phyloP scores from a whole-genome alignment of 2,888 invertebrate species.

The Margaritifera margaritifera region DNA sequence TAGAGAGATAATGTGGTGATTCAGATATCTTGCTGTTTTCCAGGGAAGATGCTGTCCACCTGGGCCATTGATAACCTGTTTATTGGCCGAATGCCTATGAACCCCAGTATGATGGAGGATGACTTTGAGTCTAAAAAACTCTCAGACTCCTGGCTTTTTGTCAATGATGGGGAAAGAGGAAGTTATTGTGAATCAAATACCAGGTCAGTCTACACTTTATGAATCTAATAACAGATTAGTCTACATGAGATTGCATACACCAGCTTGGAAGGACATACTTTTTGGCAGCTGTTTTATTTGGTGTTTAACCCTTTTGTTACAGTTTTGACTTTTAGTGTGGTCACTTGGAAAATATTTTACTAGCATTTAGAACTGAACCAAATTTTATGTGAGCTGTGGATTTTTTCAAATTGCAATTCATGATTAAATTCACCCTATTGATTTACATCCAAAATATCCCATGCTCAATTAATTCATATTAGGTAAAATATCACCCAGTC shows the following conservation, averaged over 20 bases:
- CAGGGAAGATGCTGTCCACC: conserved; percentile 67
- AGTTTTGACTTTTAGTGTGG: not conserved
- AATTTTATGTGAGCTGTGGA: too few relatives aligned
- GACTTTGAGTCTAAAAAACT: conserved; percentile 58
- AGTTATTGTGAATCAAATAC: conserved; percentile 65
- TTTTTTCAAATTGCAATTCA: too few relatives aligned
- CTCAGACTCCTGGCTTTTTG: conserved; percentile 71
- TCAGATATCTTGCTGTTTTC: not conserved
- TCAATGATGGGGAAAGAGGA: conserved; percentile 69
- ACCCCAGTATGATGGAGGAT: conserved; percentile 67
- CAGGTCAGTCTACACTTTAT: conserved; percentile 50
- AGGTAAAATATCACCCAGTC: too few relatives aligned
- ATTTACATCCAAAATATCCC: too few relatives aligned
- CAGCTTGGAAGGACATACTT: not conserved
- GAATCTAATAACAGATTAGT: not conserved
- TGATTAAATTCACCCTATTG: too few relatives aligned
- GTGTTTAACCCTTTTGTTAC: not conserved
- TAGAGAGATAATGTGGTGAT: too few relatives aligned
- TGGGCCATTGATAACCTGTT: conserved; percentile 73
- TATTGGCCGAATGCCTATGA: conserved; percentile 69
- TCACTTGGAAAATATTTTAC: not conserved
- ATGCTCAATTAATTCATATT: too few relatives aligned
- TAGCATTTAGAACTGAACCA: too few relatives aligned
- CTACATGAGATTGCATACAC: not conserved
- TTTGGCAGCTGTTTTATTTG: not conserved